Evolutionary conservation across 1,140 invertebrate genomes (phyloP).

Genomic region (Himalopsyche phryganea): DNA sequence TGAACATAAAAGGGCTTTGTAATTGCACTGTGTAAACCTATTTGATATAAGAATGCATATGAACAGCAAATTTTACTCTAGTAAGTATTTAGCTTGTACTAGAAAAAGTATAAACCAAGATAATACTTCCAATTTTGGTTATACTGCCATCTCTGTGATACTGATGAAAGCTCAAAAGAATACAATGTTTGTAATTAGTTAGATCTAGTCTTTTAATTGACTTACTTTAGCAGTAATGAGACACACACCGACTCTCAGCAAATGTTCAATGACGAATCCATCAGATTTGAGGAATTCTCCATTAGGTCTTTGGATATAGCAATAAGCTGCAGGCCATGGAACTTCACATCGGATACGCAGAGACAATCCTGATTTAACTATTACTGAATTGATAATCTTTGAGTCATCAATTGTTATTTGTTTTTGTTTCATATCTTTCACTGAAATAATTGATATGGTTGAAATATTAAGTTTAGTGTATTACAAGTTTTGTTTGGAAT

Average conservation of each 20-base stretch:
- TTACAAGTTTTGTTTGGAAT: background rate
- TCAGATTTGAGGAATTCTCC: background rate
- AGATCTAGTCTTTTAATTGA: no score
- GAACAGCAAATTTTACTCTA: no score
- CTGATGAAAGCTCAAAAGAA: no score
- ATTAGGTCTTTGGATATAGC: constrained; percentile 19
- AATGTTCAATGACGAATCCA: background rate
- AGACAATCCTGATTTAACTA: background rate
- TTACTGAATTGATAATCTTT: background rate
- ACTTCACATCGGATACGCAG: constrained; percentile 20
- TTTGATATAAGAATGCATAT: no score
- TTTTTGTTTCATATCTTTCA: background rate
- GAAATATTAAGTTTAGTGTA: background rate
- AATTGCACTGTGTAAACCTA: no score
- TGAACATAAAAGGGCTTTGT: no score
- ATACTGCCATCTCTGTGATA: no score
- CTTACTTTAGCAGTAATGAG: constrained; percentile 12
- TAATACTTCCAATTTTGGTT: no score
- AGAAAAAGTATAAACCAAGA: no score
- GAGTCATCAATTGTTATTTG: background rate
- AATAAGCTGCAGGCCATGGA: constrained; percentile 25
- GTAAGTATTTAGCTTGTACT: no score
- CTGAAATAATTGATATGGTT: background rate
- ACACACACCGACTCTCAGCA: constrained; percentile 17
- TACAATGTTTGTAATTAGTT: no score